These are phyloP conservation scores for Coptodon bakossiorum DNA, from an alignment of 2,113 vertebrate genomes.

Conservation along the genomic window DNA sequence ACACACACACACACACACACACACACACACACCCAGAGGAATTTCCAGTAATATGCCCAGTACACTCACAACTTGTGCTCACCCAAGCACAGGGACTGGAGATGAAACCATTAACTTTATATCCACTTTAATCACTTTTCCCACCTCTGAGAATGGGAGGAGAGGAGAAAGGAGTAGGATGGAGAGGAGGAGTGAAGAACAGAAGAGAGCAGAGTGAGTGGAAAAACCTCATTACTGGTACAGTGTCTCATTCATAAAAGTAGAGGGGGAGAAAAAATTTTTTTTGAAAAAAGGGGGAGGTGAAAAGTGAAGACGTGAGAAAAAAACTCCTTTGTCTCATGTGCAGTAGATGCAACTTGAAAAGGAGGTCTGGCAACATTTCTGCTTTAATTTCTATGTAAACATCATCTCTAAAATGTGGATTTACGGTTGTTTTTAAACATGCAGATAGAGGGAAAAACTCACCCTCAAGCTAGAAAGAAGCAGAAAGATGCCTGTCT, in stretches of 20 bases:
- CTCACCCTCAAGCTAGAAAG: neutral
- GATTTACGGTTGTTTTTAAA: neutral
- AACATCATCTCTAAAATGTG: neutral
- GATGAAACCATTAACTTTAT: conserved; percentile 32
- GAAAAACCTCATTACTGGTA: neutral
- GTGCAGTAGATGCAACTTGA: neutral
- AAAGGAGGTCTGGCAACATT: neutral
- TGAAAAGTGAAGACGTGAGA: neutral
- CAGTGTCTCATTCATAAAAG: neutral
- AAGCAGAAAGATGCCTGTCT: neutral
- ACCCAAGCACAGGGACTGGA: conserved; percentile 13
- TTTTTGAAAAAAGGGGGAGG: neutral
- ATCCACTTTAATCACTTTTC: conserved; percentile 34
- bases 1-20: neutral
- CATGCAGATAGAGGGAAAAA: neutral
- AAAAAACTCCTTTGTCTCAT: neutral
- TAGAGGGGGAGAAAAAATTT: neutral
- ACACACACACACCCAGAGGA: neutral
- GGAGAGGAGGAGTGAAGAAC: neutral
- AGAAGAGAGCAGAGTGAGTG: neutral
- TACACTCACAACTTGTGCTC: neutral
- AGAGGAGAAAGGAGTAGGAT: neutral
- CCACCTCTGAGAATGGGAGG: neutral
- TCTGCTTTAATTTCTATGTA: neutral
- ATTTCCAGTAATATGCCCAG: neutral